Evolutionary conservation across 2,113 vertebrate genomes (phyloP), one percentile per base, ranked within the genome.

Genomic region (Psettodes erumei): DNA sequence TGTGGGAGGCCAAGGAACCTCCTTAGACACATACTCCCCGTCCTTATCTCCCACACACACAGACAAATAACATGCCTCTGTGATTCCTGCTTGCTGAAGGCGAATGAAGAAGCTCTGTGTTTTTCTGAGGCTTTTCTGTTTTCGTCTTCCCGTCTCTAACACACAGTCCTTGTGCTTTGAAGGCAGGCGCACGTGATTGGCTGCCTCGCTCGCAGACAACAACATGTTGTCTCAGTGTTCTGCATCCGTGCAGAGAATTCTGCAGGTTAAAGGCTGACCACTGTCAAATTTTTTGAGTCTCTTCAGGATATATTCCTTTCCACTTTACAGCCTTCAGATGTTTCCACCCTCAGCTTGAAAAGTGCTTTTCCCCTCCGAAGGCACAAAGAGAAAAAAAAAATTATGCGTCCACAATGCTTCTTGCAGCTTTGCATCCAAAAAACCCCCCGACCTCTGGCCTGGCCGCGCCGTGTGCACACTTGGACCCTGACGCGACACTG

Each of bases 1-100:
- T 62, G 74, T 79, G 75, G 65, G 83, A 88, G 86, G 82, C 79
- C 55, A 66, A 73, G 73, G 87, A 82, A 81, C 63, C 80, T 84
- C 55, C 60, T 67, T 15, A 19, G 51, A 65, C 62, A 71, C 72
- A 62, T 21, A 75, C 47, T 40, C 61, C 56, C 38, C 32, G 21
- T 54, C 71, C 58, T 82, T 71, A 71, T 86, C 76, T 51, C 62
- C 42, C 71, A 48, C 43, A 54, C 58, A 38, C 54, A 77, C 23
- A 53, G 43, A 78, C 23, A 28, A 64, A 40, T 48, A 80, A 63
- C 32, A 58, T 54, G 53, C 81, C 51, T 79, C 13, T 19, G 8
- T 84, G 71, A 81, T 82, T 75, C 78, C 83, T 70, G 59, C 64
- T 35, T 40, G 54, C 59, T 33, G 40, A 65, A 67, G 55, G 54